These are phyloP conservation scores for Chloroceryle aenea DNA, from an alignment of 2,113 vertebrate species.

Conservation along the genomic window DNA sequence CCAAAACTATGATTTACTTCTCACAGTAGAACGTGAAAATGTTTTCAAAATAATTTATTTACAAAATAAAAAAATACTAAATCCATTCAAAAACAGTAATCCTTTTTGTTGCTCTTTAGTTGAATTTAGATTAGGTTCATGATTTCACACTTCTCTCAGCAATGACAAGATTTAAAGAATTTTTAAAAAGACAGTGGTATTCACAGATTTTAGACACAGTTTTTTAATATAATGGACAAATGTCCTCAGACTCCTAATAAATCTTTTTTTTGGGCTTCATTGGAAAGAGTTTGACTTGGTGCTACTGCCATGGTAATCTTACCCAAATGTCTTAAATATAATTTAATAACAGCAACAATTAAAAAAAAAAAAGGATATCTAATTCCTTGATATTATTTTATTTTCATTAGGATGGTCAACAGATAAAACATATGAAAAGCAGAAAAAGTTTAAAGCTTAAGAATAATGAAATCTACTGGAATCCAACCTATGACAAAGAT, in stretches of 20 bases:
- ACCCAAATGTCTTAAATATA: not conserved
- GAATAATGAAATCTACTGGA: constrained; percentile 56
- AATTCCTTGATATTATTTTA: not conserved
- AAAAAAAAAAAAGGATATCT: not conserved
- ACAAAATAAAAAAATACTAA: not conserved
- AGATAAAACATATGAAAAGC: not conserved
- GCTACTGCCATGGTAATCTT: not conserved
- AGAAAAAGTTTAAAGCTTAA: constrained; percentile 31
- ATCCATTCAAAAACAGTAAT: not conserved
- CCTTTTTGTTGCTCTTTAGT: not conserved
- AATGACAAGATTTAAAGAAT: not conserved
- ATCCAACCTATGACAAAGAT: constrained; percentile 50
- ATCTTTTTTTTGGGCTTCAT: not conserved
- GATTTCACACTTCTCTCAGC: not conserved
- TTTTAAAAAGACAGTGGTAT: not conserved
- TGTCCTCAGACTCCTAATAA: not conserved
- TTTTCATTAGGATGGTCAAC: constrained; percentile 68
- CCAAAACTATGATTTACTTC: not conserved
- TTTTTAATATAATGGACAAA: not conserved
- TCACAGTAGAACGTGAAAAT: not conserved
- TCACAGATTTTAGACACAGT: not conserved
- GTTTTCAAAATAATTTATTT: not conserved
- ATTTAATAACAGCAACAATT: not conserved
- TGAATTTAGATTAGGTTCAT: not conserved
- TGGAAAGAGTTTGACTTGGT: not conserved